Evolutionary conservation across 1,140 invertebrate genomes (phyloP), one percentile per base, ranked within the genome.

Genomic region (Potamilus streckersoni): DNA sequence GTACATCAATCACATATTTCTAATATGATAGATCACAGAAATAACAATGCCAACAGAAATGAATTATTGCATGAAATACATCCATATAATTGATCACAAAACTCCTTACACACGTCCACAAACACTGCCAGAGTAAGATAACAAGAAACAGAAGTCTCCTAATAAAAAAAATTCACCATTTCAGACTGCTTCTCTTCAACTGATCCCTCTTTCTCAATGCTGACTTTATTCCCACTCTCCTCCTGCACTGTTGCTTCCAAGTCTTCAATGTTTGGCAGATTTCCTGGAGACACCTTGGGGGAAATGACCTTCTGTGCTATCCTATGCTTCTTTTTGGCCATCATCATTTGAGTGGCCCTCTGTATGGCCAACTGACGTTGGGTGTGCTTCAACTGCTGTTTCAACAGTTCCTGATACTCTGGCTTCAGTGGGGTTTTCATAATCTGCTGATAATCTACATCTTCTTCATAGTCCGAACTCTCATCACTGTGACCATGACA

Each of bases 381-480:
- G 38, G 38, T 49, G 38, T 49, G 38, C 38, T 49, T 69, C 17
- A 76, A 72, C 59, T 76, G 71, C 55, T 80, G 75, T 38, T 79
- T 27, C 16, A 79, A 59, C 20, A 62, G 61, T 49, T 76, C 72
- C 23, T 78, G 79, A 55, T 72, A 70, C n/a, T 73, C 76, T 57
- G 78, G 78, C 60, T 77, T 81, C 65, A 68, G 74, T 15, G 78
- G 66, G 60, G 80, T 74, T 58, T 78, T 73, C 67, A 78, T 70
- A 14, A 79, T 73, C 77, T 79, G 76, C 64, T 76, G 69, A 66
- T 83, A 82, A 38, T 81, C 74, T 17, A 79, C 73, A 15, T 74
- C 76, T n/a, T 83, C 83, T 23, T 87, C 85, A 71, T 82, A 83
- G 12, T 88, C 84, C 12, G 85, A 85, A 55, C 82, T 83, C 38